These are phyloP conservation scores for Colossoma macropomum DNA, from an alignment of 2,113 vertebrate species.

Conservation along the genomic window DNA sequence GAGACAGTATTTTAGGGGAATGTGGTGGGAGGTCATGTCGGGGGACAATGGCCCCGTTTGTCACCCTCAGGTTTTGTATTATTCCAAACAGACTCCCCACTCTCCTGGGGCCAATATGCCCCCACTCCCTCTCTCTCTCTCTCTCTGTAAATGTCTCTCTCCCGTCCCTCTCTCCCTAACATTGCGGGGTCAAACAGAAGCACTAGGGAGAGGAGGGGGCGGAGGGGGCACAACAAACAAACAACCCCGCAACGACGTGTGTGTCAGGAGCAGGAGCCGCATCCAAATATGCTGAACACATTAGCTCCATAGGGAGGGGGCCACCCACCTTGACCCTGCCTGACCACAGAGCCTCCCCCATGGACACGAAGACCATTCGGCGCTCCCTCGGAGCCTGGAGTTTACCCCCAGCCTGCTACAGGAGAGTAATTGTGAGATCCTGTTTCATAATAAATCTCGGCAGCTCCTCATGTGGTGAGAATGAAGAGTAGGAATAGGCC, in stretches of 20 bases:
- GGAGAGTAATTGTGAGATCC: slow-evolving; percentile 55
- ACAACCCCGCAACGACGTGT: slow-evolving; percentile 66
- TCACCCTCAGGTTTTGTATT: slow-evolving; percentile 64
- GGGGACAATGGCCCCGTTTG: slow-evolving; percentile 62
- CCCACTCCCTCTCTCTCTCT: slow-evolving; percentile 14
- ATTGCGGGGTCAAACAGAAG: slow-evolving; percentile 63
- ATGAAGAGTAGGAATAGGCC: neutral
- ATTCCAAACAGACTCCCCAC: slow-evolving; percentile 66
- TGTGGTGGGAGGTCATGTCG: slow-evolving; percentile 51
- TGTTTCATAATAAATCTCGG: slow-evolving; percentile 59
- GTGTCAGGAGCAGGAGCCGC: slow-evolving; percentile 72
- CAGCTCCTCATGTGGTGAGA: slow-evolving; percentile 40
- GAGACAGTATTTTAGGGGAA: slow-evolving; percentile 43
- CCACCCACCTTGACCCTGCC: slow-evolving; percentile 63
- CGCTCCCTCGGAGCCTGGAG: neutral
- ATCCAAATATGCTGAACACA: slow-evolving; percentile 73
- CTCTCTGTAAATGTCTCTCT: slow-evolving; percentile 40
- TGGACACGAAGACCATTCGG: slow-evolving; percentile 31
- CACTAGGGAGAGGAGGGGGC: neutral
- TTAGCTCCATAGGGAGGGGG: slow-evolving; percentile 64
- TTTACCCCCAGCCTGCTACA: slow-evolving; percentile 37
- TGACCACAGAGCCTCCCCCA: slow-evolving; percentile 44
- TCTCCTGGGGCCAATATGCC: slow-evolving; percentile 65
- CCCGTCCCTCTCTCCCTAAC: slow-evolving; percentile 36
- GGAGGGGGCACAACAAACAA: slow-evolving; percentile 70